These are phyloP conservation scores for Pangasius macronema DNA, from an alignment of 2,797 vertebrate species.

Conservation along the genomic window DNA sequence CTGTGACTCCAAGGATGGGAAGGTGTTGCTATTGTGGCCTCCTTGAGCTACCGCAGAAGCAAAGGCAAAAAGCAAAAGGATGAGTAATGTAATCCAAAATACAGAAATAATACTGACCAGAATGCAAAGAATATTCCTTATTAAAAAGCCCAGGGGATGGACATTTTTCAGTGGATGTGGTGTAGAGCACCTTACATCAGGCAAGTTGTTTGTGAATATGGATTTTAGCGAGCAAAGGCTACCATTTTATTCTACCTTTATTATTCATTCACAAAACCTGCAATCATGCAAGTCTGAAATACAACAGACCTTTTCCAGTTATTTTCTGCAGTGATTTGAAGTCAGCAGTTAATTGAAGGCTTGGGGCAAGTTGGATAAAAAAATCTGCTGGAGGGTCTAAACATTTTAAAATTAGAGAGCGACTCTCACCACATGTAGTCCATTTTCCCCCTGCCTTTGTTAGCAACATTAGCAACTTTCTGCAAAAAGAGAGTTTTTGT, in stretches of 20 bases:
- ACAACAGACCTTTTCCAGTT: background rate
- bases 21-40: background rate
- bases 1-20: background rate
- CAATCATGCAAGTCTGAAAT: slow-evolving; percentile 3
- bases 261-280: background rate
- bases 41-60: background rate
- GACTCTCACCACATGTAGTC: background rate
- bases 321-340: slow-evolving; percentile 2
- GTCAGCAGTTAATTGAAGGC: slow-evolving; percentile 20
- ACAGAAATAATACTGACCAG: background rate
- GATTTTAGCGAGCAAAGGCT: background rate
- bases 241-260: background rate
- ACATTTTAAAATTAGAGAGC: background rate
- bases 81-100: background rate
- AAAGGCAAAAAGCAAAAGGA: background rate
- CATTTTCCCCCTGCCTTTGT: slow-evolving; percentile 38
- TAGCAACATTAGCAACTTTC: slow-evolving; percentile 12
- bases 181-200: background rate
- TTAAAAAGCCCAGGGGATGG: background rate
- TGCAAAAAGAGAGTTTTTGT: slow-evolving; percentile 2
- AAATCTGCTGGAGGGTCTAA: background rate
- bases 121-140: background rate
- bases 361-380: background rate
- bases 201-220: background rate
- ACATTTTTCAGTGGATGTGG: background rate